phyloP scores from a whole-genome alignment of 2,888 invertebrate species.

The Meghimatium bilineatum region DNA sequence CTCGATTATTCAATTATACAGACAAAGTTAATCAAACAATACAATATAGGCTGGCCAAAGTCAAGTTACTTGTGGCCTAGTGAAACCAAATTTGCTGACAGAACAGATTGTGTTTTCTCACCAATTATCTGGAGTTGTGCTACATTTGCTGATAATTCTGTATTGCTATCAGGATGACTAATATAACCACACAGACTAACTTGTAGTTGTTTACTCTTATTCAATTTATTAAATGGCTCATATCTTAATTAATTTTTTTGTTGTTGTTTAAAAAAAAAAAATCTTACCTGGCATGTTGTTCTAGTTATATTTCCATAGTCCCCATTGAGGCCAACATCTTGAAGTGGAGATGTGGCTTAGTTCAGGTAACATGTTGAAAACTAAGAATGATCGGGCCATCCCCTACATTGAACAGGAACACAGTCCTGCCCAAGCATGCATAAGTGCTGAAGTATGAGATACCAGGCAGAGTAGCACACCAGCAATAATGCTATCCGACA shows the following conservation, averaged over 20 bases:
- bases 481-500: no score
- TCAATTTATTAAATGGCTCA: not conserved
- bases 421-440: no score
- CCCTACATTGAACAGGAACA: no score
- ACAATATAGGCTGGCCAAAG: not conserved
- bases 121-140: not conserved
- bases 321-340: no score
- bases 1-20: not conserved
- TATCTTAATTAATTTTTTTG: not conserved
- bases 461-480: no score
- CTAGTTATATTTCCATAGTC: no score
- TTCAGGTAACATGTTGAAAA: no score
- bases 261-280: not conserved
- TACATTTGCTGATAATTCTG: not conserved
- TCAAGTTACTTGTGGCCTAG: not conserved
- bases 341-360: no score
- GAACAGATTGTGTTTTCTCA: not conserved
- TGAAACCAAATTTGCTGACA: not conserved
- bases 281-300: no score
- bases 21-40: not conserved
- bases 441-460: no score
- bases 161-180: not conserved
- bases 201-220: not conserved
- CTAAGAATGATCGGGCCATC: no score
- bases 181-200: not conserved